These are phyloP conservation scores for Bombycilla garrulus DNA, from an alignment of 2,113 vertebrate species.

Conservation along the genomic window DNA sequence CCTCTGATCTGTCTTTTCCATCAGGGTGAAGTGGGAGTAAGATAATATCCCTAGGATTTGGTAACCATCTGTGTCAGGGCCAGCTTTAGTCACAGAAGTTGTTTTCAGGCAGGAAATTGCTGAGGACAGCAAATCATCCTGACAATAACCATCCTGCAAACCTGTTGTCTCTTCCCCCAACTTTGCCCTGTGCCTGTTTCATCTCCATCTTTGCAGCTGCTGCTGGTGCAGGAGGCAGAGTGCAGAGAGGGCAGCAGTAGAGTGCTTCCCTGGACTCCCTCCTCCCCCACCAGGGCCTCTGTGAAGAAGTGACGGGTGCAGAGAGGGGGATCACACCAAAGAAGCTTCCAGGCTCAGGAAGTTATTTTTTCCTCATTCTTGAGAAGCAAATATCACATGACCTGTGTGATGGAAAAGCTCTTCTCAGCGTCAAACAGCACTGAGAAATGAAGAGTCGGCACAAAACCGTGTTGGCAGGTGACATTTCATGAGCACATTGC, in stretches of 20 bases:
- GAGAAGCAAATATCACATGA: background rate
- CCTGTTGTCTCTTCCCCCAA: background rate
- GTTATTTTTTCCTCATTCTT: background rate
- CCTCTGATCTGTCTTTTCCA: background rate
- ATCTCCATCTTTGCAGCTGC: fast-evolving
- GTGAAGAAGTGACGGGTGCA: background rate
- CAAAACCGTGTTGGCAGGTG: background rate
- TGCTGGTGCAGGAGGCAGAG: background rate
- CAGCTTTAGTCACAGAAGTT: constrained; percentile 24
- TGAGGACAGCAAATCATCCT: constrained; percentile 32
- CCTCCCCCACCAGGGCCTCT: background rate
- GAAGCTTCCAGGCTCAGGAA: background rate
- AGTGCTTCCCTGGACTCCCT: background rate
- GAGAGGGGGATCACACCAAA: background rate
- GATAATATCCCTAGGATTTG: background rate
- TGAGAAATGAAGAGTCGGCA: background rate
- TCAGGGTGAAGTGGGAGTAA: background rate
- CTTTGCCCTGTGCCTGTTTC: fast-evolving
- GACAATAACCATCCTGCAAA: background rate
- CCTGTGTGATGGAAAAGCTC: background rate
- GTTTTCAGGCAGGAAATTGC: constrained; percentile 1
- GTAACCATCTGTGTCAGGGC: background rate
- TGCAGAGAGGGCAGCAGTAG: background rate
- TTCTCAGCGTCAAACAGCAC: background rate
- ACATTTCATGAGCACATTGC: fast-evolving